A percentile compares a stretch with the other conserved stretches of the same genome.
Evolutionary conservation across 2,888 invertebrate species (phyloP).

Genomic region (Drosophila tanythrix): DNA sequence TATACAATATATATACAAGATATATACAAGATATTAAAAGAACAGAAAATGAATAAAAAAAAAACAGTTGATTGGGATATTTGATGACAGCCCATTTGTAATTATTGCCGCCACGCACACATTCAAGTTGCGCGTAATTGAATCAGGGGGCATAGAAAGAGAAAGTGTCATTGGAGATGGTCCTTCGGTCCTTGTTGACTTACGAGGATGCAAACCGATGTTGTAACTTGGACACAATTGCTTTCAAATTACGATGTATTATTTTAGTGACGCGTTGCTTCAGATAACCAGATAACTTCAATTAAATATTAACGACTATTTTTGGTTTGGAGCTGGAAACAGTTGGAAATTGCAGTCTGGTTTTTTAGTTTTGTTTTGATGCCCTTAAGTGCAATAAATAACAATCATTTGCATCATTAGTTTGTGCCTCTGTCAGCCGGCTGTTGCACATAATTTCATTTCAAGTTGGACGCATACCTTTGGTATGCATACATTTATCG

Average conservation of each 20-base stretch:
- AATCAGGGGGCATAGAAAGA: background rate
- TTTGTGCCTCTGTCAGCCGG: background rate
- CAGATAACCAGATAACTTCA: background rate
- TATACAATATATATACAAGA: background rate
- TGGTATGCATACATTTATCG: constrained; percentile 8
- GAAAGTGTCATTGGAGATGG: background rate
- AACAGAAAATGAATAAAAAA: background rate
- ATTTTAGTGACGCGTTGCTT: background rate
- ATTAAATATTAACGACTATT: background rate
- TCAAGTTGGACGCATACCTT: constrained; percentile 15
- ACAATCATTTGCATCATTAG: constrained; percentile 17
- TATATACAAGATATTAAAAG: background rate
- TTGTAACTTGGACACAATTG: constrained; percentile 3
- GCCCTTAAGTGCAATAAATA: constrained; percentile 15
- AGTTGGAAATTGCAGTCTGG: background rate
- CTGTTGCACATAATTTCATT: constrained; percentile 26
- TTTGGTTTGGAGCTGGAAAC: background rate
- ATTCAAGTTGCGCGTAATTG: constrained; percentile 12
- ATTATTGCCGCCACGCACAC: constrained; percentile 24
- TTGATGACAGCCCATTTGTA: constrained; percentile 34
- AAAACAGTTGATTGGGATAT: constrained; percentile 1
- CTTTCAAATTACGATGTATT: background rate
- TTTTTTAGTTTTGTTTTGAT: background rate
- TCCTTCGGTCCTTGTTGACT: constrained; percentile 1
- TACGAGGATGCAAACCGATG: constrained; percentile 18